Percentiles rank a stretch among this genome's conserved stretches.
Conservation (phyloP, 2,113 vertebrate genomes). For the Saccopteryx bilineata region DNA sequence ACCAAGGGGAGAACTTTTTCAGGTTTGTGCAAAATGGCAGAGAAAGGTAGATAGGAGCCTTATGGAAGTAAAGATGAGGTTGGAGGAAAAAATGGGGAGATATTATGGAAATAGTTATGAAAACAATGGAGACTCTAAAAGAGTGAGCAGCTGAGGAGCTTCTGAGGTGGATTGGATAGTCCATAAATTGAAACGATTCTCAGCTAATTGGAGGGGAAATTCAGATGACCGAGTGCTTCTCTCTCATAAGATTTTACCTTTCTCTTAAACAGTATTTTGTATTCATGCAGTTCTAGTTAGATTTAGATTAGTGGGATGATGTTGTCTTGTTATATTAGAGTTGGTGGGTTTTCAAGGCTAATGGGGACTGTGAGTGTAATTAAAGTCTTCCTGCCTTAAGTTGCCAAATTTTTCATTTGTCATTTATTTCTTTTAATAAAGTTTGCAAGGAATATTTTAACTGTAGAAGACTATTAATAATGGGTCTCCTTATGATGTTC, state of each 20-base stretch:
- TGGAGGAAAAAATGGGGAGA: slow-evolving; percentile 10
- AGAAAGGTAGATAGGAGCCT: not conserved
- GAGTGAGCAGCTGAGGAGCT: not conserved
- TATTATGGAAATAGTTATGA: not conserved
- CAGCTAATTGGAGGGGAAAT: not conserved
- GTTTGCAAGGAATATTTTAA: slow-evolving; percentile 7
- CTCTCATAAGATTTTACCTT: slow-evolving; percentile 47
- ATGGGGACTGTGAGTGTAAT: slow-evolving; percentile 34
- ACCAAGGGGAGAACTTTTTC: not conserved
- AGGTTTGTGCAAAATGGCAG: slow-evolving; percentile 39
- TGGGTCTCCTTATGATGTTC: slow-evolving; percentile 22
- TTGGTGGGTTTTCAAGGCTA: slow-evolving; percentile 47
- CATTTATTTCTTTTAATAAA: slow-evolving; percentile 54
- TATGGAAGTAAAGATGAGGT: slow-evolving; percentile 9
- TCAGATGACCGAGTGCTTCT: not conserved
- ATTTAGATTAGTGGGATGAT: not conserved
- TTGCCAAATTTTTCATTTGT: slow-evolving; percentile 40
- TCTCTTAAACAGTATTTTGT: slow-evolving; percentile 17
- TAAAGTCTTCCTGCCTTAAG: slow-evolving; percentile 62
- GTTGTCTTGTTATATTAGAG: slow-evolving; percentile 33
- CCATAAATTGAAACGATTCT: slow-evolving; percentile 45
- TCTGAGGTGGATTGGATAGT: slow-evolving; percentile 25
- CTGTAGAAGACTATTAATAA: slow-evolving; percentile 1
- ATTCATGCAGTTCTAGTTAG: slow-evolving; percentile 13
- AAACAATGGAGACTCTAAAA: not conserved